These are phyloP conservation scores for Eupeodes latifasciatus DNA, from an alignment of 2,888 invertebrate species.

Conservation along the genomic window DNA sequence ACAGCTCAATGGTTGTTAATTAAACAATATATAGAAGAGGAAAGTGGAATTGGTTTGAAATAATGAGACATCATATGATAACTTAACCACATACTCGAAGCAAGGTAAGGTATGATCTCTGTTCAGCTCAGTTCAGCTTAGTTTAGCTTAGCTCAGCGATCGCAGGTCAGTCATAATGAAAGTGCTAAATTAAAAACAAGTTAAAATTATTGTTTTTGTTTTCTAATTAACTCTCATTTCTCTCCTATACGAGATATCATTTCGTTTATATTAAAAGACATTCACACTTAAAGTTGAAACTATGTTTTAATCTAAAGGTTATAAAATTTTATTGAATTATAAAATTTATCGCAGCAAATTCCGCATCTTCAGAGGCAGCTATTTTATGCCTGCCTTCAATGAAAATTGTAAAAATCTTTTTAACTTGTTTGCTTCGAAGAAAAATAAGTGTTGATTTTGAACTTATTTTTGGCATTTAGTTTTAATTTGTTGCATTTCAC, in stretches of 20 bases:
- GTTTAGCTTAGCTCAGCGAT: not conserved
- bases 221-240: not conserved
- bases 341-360: too few relatives aligned
- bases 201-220: too few relatives aligned
- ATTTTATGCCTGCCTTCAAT: too few relatives aligned
- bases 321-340: too few relatives aligned
- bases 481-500: too few relatives aligned
- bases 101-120: not conserved
- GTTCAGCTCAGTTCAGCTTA: not conserved
- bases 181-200: not conserved
- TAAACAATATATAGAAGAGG: conserved; percentile 32
- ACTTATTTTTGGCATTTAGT: too few relatives aligned
- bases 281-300: not conserved
- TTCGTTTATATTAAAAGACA: not conserved
- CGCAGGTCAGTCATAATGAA: not conserved
- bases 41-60: conserved; percentile 33
- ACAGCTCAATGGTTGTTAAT: conserved; percentile 13
- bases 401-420: too few relatives aligned
- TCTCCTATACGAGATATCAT: too few relatives aligned
- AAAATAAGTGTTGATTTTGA: too few relatives aligned
- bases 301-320: too few relatives aligned
- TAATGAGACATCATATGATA: conserved; percentile 3
- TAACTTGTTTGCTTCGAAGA: too few relatives aligned
- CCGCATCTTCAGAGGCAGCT: too few relatives aligned
- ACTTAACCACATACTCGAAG: not conserved